Evolutionary conservation across 1,140 invertebrate species (phyloP).

Genomic region (Drosophila serrata): DNA sequence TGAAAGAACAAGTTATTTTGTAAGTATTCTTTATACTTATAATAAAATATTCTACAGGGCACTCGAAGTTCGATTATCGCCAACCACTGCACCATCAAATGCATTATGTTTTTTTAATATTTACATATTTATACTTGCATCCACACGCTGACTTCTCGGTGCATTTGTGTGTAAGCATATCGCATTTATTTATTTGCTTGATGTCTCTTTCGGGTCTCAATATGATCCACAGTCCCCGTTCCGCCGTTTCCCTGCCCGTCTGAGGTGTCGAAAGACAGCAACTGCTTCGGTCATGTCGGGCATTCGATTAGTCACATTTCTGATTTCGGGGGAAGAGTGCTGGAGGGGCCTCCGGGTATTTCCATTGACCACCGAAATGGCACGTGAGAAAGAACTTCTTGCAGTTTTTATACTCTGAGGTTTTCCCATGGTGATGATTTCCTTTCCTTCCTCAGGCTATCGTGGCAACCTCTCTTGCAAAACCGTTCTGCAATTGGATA

Average conservation of each 20-base stretch:
- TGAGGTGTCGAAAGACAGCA: conserved; percentile 75
- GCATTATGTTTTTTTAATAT: conserved; percentile 60
- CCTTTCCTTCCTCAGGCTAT: conserved; percentile 57
- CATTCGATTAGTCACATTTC: conserved; percentile 76
- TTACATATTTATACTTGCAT: conserved; percentile 62
- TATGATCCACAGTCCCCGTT: conserved; percentile 54
- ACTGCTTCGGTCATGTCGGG: conserved; percentile 49
- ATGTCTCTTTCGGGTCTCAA: conserved; percentile 71
- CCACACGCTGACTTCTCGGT: conserved; percentile 22
- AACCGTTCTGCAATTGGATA: conserved; percentile 80
- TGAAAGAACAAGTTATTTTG: background rate
- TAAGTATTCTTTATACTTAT: background rate
- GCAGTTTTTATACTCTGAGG: conserved; percentile 7
- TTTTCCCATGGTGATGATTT: conserved; percentile 4
- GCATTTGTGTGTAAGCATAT: conserved; percentile 40
- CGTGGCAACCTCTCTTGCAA: conserved; percentile 83
- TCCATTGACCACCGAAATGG: conserved; percentile 65
- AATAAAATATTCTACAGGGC: background rate
- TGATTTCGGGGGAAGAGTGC: conserved; percentile 7
- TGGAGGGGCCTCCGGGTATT: conserved; percentile 3
- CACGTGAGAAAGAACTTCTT: conserved; percentile 63
- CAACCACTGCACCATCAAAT: conserved; percentile 34
- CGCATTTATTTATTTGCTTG: conserved; percentile 64
- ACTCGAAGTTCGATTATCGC: conserved; percentile 15
- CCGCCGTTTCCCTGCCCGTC: background rate